phyloP scores from a whole-genome alignment of 2,888 invertebrate species.

The Eledone cirrhosa region DNA sequence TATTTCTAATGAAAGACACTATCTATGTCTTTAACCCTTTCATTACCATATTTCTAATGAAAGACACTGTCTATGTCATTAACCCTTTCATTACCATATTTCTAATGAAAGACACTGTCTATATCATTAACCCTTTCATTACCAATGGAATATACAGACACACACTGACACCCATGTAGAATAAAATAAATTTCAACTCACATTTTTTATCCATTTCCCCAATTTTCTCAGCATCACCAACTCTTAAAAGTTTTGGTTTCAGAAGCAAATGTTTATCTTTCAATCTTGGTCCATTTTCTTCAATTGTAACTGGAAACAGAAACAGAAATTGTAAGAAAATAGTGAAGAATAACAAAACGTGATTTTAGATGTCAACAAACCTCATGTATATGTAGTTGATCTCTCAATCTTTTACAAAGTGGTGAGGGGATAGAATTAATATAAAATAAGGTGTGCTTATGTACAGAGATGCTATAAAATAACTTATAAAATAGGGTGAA shows the following conservation, averaged over 20 bases:
- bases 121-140: not conserved
- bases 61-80: no score
- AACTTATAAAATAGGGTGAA: no score
- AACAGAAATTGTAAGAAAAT: constrained; percentile 27
- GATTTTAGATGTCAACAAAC: not conserved
- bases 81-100: no score
- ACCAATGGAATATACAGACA: not conserved
- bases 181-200: not conserved
- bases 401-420: no score
- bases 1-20: no score
- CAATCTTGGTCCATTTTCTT: constrained; percentile 69
- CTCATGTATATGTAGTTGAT: no score
- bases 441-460: no score
- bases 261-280: constrained; percentile 52
- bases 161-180: not conserved
- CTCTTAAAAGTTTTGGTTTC: constrained; percentile 54
- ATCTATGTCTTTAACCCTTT: no score
- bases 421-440: no score
- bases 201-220: constrained; percentile 22
- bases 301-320: constrained; percentile 81
- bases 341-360: constrained; percentile 4
- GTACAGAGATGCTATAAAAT: no score
- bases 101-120: no score
- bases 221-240: constrained; percentile 57
- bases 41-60: no score